A percentile compares a stretch with the other conserved stretches of the same genome.
Conservation (phyloP, 2,797 vertebrate species). For the Thalassophryne amazonica region DNA sequence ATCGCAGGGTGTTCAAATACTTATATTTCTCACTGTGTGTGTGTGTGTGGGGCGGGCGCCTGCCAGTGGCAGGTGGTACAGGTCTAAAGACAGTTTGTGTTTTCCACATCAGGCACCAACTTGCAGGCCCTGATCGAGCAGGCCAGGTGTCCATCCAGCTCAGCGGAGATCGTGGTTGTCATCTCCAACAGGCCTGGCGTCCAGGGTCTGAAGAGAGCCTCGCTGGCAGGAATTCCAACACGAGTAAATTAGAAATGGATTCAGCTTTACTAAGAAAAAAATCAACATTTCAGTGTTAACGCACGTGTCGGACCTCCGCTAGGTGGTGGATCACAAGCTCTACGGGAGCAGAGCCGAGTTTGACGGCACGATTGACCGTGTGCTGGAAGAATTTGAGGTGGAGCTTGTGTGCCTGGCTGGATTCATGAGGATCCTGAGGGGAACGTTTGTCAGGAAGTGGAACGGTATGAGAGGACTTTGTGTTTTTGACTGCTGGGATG, state of each 20-base stretch:
- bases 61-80: too few relatives aligned
- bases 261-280: too few relatives aligned
- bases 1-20: too few relatives aligned
- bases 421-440: conserved; percentile 95
- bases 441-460: conserved; percentile 92
- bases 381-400: conserved; percentile 85
- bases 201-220: conserved; percentile 87
- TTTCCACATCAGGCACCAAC: conserved; percentile 84
- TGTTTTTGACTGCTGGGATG: not conserved
- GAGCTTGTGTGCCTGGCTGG: conserved; percentile 93
- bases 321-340: conserved; percentile 93
- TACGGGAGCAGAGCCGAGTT: conserved; percentile 88
- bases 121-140: conserved; percentile 92
- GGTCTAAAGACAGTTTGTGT: not conserved
- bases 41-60: too few relatives aligned
- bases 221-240: conserved; percentile 88
- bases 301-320: not conserved
- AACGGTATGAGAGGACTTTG: conserved; percentile 70
- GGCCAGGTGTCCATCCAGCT: conserved; percentile 79
- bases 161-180: conserved; percentile 86
- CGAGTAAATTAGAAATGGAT: too few relatives aligned
- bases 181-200: conserved; percentile 91
- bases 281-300: not conserved
- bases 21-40: too few relatives aligned
- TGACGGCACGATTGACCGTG: conserved; percentile 83